phyloP scores from a whole-genome alignment of 2,888 invertebrate species.

The Stegophylla sp. region DNA sequence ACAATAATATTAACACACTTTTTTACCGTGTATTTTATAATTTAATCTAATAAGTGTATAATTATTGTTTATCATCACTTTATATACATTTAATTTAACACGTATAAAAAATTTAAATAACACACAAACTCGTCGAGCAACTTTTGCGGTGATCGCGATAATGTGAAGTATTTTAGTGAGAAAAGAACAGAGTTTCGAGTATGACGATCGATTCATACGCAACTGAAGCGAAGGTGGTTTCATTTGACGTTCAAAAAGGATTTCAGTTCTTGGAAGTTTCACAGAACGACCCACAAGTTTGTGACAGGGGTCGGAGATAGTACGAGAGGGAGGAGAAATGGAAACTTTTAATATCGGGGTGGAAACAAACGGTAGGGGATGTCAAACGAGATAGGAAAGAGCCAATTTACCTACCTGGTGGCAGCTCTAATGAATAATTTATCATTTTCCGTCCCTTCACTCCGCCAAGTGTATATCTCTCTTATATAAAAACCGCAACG shows the following conservation, averaged over 20 bases:
- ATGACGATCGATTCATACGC: not conserved
- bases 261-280: slow-evolving; percentile 43
- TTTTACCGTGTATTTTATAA: not conserved
- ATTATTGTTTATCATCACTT: not conserved
- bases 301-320: slow-evolving; percentile 5
- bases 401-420: slow-evolving; percentile 42
- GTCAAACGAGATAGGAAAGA: slow-evolving; percentile 43
- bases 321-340: not conserved
- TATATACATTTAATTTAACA: not conserved
- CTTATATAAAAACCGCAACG: slow-evolving; percentile 15
- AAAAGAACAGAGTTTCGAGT: not conserved
- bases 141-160: not conserved
- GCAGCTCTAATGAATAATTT: slow-evolving; percentile 48
- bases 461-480: not conserved
- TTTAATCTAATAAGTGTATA: not conserved
- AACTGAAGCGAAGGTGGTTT: not conserved
- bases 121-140: not conserved
- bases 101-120: not conserved
- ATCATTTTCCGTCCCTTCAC: slow-evolving; percentile 20
- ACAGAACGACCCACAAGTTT: slow-evolving; percentile 13
- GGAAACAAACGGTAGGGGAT: slow-evolving; percentile 14
- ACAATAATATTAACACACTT: not conserved
- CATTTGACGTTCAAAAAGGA: slow-evolving; percentile 16
- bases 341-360: slow-evolving; percentile 47
- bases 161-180: not conserved